A percentile compares a stretch with the other conserved stretches of the same genome.
phyloP scores from a whole-genome alignment of 1,140 invertebrate genomes.

The Panagrolaimus sp. region DNA sequence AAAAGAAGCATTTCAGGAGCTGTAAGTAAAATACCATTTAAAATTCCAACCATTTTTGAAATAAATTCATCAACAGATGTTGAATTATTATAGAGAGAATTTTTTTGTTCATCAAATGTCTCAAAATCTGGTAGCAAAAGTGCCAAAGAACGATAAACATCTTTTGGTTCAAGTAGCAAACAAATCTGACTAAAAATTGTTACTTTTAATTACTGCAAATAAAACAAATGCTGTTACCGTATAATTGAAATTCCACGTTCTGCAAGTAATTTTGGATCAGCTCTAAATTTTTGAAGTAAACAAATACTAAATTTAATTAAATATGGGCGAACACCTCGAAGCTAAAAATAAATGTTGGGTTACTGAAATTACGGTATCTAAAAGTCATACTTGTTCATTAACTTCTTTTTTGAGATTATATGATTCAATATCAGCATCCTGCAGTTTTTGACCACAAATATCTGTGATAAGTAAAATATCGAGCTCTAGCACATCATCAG shows the following conservation, averaged over 20 bases:
- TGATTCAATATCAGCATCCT: conserved; percentile 40
- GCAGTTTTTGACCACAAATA: conserved; percentile 61
- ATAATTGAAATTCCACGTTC: conserved; percentile 90
- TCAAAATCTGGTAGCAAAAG: conserved; percentile 66
- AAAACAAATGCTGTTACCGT: conserved; percentile 65
- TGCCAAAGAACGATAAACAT: conserved; percentile 80
- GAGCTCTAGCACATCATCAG: conserved; percentile 69
- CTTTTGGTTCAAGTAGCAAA: conserved; percentile 80
- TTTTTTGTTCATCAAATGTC: not conserved
- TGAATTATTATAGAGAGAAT: not conserved
- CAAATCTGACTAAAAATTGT: conserved; percentile 74
- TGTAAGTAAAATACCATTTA: conserved; percentile 86
- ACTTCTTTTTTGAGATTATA: conserved; percentile 31
- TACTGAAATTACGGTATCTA: too few species aligned
- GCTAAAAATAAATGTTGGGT: conserved; percentile 10
- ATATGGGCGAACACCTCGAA: conserved; percentile 62
- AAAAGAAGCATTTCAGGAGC: conserved; percentile 91
- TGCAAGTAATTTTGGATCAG: conserved; percentile 77
- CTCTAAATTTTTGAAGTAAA: conserved; percentile 76
- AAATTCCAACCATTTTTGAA: conserved; percentile 79
- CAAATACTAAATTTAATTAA: conserved; percentile 81
- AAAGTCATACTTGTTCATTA: conserved; percentile 17
- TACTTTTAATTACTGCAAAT: conserved; percentile 11
- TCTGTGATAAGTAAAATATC: conserved; percentile 34
- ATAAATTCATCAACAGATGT: conserved; percentile 70